Conservation (phyloP, 2,113 vertebrate genomes). For the Oreochromis niloticus region DNA sequence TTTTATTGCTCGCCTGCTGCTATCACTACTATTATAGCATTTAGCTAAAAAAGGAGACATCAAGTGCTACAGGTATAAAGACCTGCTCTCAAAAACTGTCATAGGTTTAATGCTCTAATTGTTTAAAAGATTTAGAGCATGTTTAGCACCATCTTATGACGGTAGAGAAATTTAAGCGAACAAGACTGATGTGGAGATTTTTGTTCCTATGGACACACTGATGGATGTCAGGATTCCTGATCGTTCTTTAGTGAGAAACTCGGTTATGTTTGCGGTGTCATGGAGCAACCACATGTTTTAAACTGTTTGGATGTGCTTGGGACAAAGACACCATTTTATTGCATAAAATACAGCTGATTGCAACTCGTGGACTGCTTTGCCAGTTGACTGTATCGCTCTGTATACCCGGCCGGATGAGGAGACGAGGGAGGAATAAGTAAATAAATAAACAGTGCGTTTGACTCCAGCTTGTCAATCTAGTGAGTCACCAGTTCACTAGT, state of each 20-base stretch:
- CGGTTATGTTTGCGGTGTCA: neutral
- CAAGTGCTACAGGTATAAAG: neutral
- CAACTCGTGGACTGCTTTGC: neutral
- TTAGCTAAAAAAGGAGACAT: neutral
- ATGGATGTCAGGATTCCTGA: neutral
- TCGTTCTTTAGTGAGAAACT: neutral
- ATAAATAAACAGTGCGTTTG: neutral
- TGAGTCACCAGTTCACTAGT: neutral
- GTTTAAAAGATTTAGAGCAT: neutral
- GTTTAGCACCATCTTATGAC: neutral
- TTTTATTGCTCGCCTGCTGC: neutral
- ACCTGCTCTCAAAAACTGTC: neutral
- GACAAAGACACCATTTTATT: neutral
- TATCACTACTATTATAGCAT: neutral
- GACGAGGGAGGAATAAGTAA: neutral
- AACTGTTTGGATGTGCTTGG: neutral
- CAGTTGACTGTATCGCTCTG: neutral
- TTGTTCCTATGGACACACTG: neutral
- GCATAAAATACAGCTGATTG: neutral
- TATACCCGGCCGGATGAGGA: neutral
- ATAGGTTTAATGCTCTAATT: neutral
- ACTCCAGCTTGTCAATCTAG: neutral
- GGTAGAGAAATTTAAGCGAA: neutral
- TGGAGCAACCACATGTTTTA: neutral
- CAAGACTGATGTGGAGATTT: neutral